A percentile compares a stretch with the other conserved stretches of the same genome.
These are phyloP conservation scores for Ypsolopha sequella DNA, from an alignment of 2,888 invertebrate species.

Conservation along the genomic window DNA sequence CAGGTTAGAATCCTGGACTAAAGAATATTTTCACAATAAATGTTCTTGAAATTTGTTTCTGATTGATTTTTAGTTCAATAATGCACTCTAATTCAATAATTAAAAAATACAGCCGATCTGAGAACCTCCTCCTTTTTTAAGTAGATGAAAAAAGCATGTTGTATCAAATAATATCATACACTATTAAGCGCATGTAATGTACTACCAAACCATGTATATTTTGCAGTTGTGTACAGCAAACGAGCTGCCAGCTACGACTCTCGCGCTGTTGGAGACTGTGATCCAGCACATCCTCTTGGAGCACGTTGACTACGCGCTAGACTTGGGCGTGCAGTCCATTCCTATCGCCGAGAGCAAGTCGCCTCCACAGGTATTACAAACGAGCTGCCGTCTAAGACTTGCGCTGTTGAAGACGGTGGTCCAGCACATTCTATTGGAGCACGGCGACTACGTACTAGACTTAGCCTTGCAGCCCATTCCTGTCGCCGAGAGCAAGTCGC, in stretches of 20 bases:
- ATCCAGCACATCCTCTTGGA: constrained; percentile 88
- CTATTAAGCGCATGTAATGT: no score
- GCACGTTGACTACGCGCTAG: constrained; percentile 97
- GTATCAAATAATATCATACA: no score
- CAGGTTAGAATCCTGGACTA: no score
- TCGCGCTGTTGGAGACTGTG: constrained; percentile 86
- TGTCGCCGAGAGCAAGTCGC: constrained; percentile 87
- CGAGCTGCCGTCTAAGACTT: constrained; percentile 82
- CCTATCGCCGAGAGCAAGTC: constrained; percentile 91
- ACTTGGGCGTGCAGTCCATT: constrained; percentile 90
- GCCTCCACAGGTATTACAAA: constrained; percentile 76
- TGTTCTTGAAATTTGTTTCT: no score
- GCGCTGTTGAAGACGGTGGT: constrained; percentile 88
- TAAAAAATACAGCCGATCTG: no score
- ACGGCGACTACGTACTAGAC: constrained; percentile 97
- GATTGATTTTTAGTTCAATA: no score
- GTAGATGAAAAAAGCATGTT: no score
- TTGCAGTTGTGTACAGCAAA: constrained; percentile 79
- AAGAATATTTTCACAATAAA: no score
- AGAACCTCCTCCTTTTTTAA: no score
- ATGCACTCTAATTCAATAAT: no score
- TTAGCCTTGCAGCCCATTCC: constrained; percentile 91
- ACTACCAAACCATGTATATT: not conserved
- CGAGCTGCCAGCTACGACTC: constrained; percentile 83
- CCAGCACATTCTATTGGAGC: constrained; percentile 88